Evolutionary conservation across 2,113 vertebrate genomes (phyloP), one percentile per base, ranked within the genome.

Genomic region (Columbina picui): DNA sequence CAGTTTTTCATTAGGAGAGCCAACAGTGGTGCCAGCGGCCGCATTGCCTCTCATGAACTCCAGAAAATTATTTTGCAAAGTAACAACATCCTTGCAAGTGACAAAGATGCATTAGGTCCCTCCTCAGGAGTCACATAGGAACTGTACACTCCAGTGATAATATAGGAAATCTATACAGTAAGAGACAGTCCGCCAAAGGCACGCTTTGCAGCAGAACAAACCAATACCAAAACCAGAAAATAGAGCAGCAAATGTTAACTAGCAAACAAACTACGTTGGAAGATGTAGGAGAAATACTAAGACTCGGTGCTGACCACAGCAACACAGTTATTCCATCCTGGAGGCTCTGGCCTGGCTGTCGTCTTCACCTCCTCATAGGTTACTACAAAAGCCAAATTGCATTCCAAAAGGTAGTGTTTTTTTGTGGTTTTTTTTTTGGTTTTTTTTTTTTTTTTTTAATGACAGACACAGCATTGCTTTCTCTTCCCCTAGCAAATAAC

Each of bases 21-120:
- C 65, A 71, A 53, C 52, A 89, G 73, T 6, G 4, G 56, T 93
- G 69, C 52, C 84, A 82, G 59, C 80, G 75, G 55, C 50, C 59
- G 71, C 39, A 75, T 2, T 20, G 30, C 36, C 76, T 74, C 73
- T 80, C 83, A 94, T 89, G 78, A 92, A 41, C 30, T 84, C 60
- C 74, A 79, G 69, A 95, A 95, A 94, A 89, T 73, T 81, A 92
- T 92, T 94, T 78, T 86, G 70, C 38, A 80, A 93, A 89, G 69
- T 87, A 86, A 85, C 39, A 90, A 84, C 25, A 59, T 27, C 61
- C n/a, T 53, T 87, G 81, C 2, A 9, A 71, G 57, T 67, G 70
- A 87, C 21, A 32, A 60, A 89, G 86, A 94, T 36, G 39, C 74
- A 77, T 65, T 50, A 87, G 36, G 39, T 70, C 65, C 77, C 47